These are phyloP conservation scores for Hirundichthys speculiger DNA, from an alignment of 2,113 vertebrate genomes.

Conservation along the genomic window DNA sequence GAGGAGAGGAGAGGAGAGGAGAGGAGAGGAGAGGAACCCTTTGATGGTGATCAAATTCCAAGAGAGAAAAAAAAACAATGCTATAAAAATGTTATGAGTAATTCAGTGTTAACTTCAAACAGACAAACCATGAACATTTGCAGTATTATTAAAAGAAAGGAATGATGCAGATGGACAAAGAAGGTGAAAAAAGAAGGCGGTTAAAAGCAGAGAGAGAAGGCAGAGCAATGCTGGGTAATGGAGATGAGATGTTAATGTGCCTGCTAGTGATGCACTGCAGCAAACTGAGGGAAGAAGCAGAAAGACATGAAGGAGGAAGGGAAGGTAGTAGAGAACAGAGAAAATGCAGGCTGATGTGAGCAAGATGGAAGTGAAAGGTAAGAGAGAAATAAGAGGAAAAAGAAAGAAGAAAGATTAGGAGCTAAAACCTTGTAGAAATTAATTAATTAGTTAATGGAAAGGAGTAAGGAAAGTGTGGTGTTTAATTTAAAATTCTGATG, in stretches of 20 bases:
- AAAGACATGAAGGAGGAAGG: slow-evolving; percentile 35
- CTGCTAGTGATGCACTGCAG: slow-evolving; percentile 74
- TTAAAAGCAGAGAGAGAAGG: slow-evolving; percentile 27
- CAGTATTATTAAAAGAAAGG: slow-evolving; percentile 1
- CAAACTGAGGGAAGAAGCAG: slow-evolving; percentile 58
- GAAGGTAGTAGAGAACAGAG: slow-evolving; percentile 29
- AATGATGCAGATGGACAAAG: slow-evolving; percentile 19
- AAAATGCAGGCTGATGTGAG: slow-evolving; percentile 23
- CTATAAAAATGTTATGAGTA: not conserved
- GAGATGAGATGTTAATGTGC: slow-evolving; percentile 76
- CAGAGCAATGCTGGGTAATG: slow-evolving; percentile 56
- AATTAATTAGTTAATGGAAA: slow-evolving; percentile 5
- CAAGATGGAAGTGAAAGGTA: slow-evolving; percentile 10
- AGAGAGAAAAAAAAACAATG: slow-evolving; percentile 4
- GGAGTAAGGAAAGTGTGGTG: not conserved
- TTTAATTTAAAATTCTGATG: too few species aligned
- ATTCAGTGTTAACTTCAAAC: slow-evolving; percentile 8
- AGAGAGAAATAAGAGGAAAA: slow-evolving; percentile 2
- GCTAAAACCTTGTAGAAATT: not conserved
- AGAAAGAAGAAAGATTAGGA: not conserved
- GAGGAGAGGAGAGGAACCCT: slow-evolving; percentile 10
- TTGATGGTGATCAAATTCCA: slow-evolving; percentile 37
- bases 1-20: slow-evolving; percentile 32
- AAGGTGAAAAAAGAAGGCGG: slow-evolving; percentile 15
- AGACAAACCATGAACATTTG: not conserved